A percentile compares a stretch with the other conserved stretches of the same genome.
Evolutionary conservation across 2,888 invertebrate species (phyloP).

Genomic region (Adelphocoris suturalis): DNA sequence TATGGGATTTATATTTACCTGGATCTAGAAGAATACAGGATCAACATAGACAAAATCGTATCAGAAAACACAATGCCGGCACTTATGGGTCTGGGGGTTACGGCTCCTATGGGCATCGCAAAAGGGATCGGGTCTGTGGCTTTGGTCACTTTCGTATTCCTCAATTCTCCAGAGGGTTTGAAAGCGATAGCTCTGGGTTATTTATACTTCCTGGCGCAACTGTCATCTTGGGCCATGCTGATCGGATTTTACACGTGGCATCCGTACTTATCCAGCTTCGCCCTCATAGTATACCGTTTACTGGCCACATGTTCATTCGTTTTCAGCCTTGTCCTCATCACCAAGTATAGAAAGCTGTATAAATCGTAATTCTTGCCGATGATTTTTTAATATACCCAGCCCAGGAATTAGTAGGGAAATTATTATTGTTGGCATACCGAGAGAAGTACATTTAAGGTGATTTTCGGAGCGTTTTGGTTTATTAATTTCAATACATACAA

Average conservation of each 20-base stretch:
- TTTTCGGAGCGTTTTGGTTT: too few species aligned
- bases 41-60: slow-evolving; percentile 28
- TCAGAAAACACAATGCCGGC: not conserved
- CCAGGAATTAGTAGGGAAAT: too few species aligned
- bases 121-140: slow-evolving; percentile 11
- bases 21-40: slow-evolving; percentile 36
- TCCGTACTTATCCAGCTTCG: not conserved
- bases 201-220: not conserved
- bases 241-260: slow-evolving; percentile 44
- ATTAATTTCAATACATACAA: too few species aligned
- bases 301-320: not conserved
- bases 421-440: too few species aligned
- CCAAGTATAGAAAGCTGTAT: slow-evolving; percentile 25
- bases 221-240: slow-evolving; percentile 20
- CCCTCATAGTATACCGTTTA: not conserved
- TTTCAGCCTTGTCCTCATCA: slow-evolving; percentile 4
- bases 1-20: slow-evolving; percentile 36
- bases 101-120: slow-evolving; percentile 37
- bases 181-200: not conserved
- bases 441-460: too few species aligned
- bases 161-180: not conserved
- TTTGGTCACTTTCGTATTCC: slow-evolving; percentile 11
- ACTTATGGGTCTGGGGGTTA: slow-evolving; percentile 30
- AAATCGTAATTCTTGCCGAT: not conserved
- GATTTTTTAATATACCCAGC: too few species aligned